Evolutionary conservation across 2,797 vertebrate species (phyloP), one percentile per base, ranked within the genome.

Genomic region (Morus bassanus): DNA sequence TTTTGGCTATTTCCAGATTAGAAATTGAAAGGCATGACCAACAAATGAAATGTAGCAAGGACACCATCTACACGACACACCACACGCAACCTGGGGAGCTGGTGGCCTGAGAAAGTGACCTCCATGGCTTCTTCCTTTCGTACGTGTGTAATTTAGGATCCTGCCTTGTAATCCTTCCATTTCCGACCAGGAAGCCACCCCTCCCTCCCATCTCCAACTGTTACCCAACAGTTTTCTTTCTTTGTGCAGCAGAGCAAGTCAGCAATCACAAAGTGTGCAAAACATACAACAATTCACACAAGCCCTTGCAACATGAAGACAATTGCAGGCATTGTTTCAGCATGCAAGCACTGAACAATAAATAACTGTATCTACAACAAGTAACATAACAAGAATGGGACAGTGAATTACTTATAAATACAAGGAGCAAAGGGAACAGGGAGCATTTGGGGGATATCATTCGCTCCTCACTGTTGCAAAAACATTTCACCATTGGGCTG

Each of bases 301-400:
- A 89, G 88, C 96, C 97, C 97, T 89, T 93, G 96, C 96, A 97
- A 97, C 94, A 96, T 97, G 95, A 98, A 98, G 97, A 98, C 97
- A 97, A 97, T 93, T 84, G 76, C 95, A 97, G 96, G 97, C 97
- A 98, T 94, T 97, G 97, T 98, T 98, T 97, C 97, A 97, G 98
- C 98, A 98, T 98, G 98, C 98, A 98, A 98, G 97, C 97, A 96
- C 95, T 92, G 88, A 97, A 98, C 97, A 98, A 98, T 98, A 98
- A 98, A 98, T 98, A 98, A 96, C 98, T 98, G 86, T 88, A 95
- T 95, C 97, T 98, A 97, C 57, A 94, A 97, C 95, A 96, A 94
- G 91, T 94, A 98, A 98, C 95, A 63, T 97, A 98, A 96, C 64
- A 97, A 95, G 91, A 97, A 95, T 59, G 78, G 92, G 65, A 97